Evolutionary conservation across 2,888 invertebrate genomes (phyloP), one percentile per base, ranked within the genome.

Genomic region (Apodemia hepburni): DNA sequence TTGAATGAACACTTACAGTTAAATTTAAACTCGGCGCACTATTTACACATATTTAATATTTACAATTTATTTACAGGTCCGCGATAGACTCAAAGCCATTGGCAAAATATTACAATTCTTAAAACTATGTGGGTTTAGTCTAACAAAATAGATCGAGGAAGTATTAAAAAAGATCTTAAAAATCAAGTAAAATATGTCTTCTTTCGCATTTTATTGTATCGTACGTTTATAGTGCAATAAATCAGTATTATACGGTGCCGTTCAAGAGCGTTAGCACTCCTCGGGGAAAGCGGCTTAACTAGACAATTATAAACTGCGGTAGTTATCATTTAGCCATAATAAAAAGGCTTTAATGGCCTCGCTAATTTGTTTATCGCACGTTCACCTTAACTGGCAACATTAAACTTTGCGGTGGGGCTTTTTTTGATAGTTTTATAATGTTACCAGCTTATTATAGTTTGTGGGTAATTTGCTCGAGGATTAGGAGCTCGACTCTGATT

Each of bases 281-380:
- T 58, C 57, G 38, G 35, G 62, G 59, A 58, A 27, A 22, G 49
- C n/a, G 17, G 58, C 47, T 62, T 62, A 27, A 54, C 54, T 54
- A 60, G 51, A 45, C 59, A 58, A 59, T 63, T 63, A 63, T 61
- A 59, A 65, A 61, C 22, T 59, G 60, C 60, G 63, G 57, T 59
- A 22, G 60, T 54, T 61, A 61, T 57, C 54, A 54, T 54, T 54
- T 54, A 54, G n/a, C 45, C 45, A 7, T 54, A 54, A 54, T 54
- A 54, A 54, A 54, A 54, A 54, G 58, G 42, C 59, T 63, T 66
- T 67, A 68, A 69, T 61, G 61, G 60, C 58, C 60, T 61, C 61
- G 67, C 67, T 71, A 69, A 71, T 71, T 69, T 69, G 69, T 68
- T 68, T 70, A 70, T 70, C 59, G 67, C 60, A 49, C 59, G 62